Base-by-base conservation (phyloP, 2,113 vertebrate genomes). In the Rhabdomys dilectus region DNA sequence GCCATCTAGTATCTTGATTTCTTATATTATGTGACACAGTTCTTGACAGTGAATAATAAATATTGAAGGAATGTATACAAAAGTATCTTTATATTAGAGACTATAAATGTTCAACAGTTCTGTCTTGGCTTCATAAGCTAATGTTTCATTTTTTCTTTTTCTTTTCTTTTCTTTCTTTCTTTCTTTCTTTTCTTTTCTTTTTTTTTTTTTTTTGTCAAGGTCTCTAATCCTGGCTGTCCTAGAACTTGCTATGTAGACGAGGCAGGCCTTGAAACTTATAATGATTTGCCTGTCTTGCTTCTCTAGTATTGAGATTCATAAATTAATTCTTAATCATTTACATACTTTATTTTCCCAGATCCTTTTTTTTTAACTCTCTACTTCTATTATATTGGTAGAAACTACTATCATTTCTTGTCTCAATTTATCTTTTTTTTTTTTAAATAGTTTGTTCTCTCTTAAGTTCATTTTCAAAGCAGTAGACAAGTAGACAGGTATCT, bases 271-370 rank as follows among this genome's bases (percentile, higher is more conserved):
- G 42, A 66, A 76, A 29, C 42, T 45, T 26, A 45, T 1, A 76
- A 4, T 48, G 73, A 48, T 48, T 13, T 75, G 29, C 29, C 34
- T 78, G 16, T 17, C 45, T 51, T 78, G 45, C 31, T 51, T 78
- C 48, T 3, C 45, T 34, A 51, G 76, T 78, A 31, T 16, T 78
- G 29, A 29, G 29, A 51, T 77, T 77, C 75, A 77, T 77, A 91
- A 91, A 77, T 53, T 51, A 68, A 86, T 81, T 77, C 68, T 75
- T 88, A 68, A 88, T 88, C 9, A 51, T 93, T 93, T n/a, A 39
- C 21, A 12, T 77, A 29, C 42, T 76, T 93, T 77, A 91, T 93
- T 95, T 95, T 89, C 24, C n/a, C 2, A 88, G 34, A 87, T 88
- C 42, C 42, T 77, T 92, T 78, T 80, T 24, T 7, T 24, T 6